Evolutionary conservation across 2,113 vertebrate species (phyloP), one percentile per base, ranked within the genome.

Genomic region (Lophotis ruficrista): DNA sequence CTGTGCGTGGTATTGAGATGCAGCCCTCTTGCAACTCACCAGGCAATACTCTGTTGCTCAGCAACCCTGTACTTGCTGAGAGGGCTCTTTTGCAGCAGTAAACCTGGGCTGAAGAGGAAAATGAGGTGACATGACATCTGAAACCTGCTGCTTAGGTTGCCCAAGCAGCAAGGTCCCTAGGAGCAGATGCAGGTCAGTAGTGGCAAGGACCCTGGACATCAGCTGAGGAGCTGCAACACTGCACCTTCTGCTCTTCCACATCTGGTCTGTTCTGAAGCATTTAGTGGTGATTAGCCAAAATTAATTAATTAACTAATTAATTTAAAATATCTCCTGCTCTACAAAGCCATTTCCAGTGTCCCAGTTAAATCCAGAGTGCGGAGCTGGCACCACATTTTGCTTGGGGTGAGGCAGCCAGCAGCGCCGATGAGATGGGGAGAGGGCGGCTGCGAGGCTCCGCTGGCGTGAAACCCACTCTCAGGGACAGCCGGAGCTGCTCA

Each of bases 21-120:
- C 68, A 92, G 37, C 56, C 47, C 54, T 94, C 35, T 37, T 1
- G 1, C 87, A 86, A 35, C 54, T 54, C 9, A 7, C 51, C n/a
- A 56, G 4, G 56, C 92, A 90, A 69, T 57, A 27, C 35, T 45
- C 61, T 56, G 96, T 91, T 95, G 92, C 95, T 94, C 90, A 94
- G 96, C 94, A 95, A 87, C 92, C 48, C 48, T 0, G 3, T 45
- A 65, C 81, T 82, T 87, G 80, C 93, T 93, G 89, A 94, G 81
- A 89, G 53, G 70, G 65, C 69, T 79, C 48, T 95, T 94, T 70
- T 87, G 27, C 73, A 90, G 68, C n/a, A 45, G 48, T 23, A 75
- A 82, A 75, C 61, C 41, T 23, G 22, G 35, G 56, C 33, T 89
- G 37, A 57, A 71, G 38, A 85, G 50, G 45, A 68, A 82, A 87